Percentiles rank a stretch among this genome's conserved stretches.
Evolutionary conservation across 2,113 vertebrate genomes (phyloP).

Genomic region (Gallinago media): DNA sequence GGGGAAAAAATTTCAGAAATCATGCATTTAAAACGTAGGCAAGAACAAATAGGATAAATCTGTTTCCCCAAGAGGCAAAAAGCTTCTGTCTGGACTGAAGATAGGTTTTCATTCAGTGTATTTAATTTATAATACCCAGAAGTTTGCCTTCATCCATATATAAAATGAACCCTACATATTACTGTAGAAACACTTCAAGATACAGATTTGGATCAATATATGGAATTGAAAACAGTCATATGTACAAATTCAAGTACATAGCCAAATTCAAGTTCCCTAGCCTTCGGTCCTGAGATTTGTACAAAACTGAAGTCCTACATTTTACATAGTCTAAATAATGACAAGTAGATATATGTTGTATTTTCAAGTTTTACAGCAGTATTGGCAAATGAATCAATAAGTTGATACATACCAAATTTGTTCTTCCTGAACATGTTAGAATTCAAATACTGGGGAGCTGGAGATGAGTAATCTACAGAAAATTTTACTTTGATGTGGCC

Average conservation of each 20-base stretch:
- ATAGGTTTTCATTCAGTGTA: not conserved
- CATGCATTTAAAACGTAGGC: not conserved
- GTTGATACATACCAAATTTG: not conserved
- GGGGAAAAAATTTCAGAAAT: rapidly evolving
- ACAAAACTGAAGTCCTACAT: rapidly evolving
- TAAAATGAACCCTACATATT: not conserved
- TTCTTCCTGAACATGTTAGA: not conserved
- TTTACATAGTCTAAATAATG: not conserved
- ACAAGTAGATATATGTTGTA: too few species aligned
- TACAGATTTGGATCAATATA: not conserved
- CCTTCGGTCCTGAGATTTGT: not conserved
- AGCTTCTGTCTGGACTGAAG: not conserved
- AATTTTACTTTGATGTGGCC: not conserved
- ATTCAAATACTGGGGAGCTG: not conserved
- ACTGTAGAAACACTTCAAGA: not conserved
- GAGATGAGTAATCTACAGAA: not conserved
- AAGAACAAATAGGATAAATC: not conserved
- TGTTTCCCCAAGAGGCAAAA: not conserved
- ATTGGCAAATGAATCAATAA: rapidly evolving
- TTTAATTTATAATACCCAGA: not conserved
- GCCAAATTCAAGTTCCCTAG: too few species aligned
- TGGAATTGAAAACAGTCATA: not conserved
- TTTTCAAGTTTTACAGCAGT: not conserved
- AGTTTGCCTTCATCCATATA: not conserved
- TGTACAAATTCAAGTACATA: not conserved